Evolutionary conservation across 2,888 invertebrate species (phyloP).

Genomic region (Hymenopus coronatus): DNA sequence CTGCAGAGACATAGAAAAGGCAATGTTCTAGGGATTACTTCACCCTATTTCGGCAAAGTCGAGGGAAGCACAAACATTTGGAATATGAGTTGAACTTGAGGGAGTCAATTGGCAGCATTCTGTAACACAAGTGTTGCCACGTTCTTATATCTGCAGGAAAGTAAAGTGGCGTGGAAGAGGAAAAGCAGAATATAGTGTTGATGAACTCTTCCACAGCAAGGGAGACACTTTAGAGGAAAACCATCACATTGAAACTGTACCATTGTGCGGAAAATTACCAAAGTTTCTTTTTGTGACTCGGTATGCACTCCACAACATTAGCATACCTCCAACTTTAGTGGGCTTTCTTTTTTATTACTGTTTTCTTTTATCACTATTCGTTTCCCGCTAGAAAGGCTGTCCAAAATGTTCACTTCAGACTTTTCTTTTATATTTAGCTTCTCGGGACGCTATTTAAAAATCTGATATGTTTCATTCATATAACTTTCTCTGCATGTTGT

Average conservation of each 20-base stretch:
- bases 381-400: neutral
- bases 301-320: neutral
- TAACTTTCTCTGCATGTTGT: no score
- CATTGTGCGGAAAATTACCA: neutral
- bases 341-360: neutral
- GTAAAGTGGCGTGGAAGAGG: neutral
- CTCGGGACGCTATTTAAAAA: no score
- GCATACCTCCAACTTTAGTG: neutral
- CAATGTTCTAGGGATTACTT: neutral
- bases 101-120: neutral
- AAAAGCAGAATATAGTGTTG: neutral
- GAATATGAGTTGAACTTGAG: neutral
- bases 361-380: neutral
- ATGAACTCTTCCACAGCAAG: neutral
- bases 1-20: neutral
- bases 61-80: neutral
- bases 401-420: neutral
- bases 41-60: neutral
- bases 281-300: neutral
- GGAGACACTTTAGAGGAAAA: neutral
- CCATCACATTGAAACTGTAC: neutral
- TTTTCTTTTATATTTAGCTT: no score
- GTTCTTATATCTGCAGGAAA: neutral
- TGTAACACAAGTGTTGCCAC: neutral
- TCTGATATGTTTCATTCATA: no score